phyloP scores from a whole-genome alignment of 2,888 invertebrate species.

The Pristionchus entomophagus region DNA sequence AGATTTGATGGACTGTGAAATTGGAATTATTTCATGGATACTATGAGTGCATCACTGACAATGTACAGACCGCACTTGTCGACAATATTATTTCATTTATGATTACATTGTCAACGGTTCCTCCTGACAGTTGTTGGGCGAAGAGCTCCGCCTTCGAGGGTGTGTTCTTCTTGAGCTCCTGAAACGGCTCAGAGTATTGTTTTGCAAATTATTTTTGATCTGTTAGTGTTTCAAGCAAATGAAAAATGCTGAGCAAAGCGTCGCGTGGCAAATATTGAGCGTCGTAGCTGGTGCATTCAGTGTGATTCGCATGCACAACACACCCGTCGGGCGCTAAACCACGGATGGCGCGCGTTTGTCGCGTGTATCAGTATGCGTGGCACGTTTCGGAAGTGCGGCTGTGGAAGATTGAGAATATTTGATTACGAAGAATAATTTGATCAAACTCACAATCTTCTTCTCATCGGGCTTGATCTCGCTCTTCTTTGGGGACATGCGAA shows the following conservation, averaged over 20 bases:
- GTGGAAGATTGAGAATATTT: neutral
- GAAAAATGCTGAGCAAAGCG: neutral
- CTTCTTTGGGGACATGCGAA: constrained; percentile 12
- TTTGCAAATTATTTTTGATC: neutral
- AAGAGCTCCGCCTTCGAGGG: constrained; percentile 32
- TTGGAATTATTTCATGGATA: no score
- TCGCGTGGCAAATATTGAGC: neutral
- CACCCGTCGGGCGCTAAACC: constrained; percentile 27
- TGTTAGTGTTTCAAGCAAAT: neutral
- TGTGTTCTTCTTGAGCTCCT: constrained; percentile 44
- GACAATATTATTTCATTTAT: no score
- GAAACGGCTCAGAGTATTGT: no score
- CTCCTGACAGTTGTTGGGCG: constrained; percentile 23
- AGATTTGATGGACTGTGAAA: no score
- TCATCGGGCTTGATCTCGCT: neutral
- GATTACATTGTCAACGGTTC: neutral
- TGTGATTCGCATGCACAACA: neutral
- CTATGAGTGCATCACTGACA: no score
- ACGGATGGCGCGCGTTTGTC: constrained; percentile 36
- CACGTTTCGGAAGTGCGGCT: constrained; percentile 25
- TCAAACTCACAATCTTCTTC: constrained; percentile 16
- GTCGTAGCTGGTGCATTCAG: neutral
- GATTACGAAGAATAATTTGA: neutral
- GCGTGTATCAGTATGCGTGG: constrained; percentile 6
- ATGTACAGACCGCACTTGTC: no score